Base-by-base conservation (phyloP, 2,797 vertebrate species). In the Nannoperca obscura region DNA sequence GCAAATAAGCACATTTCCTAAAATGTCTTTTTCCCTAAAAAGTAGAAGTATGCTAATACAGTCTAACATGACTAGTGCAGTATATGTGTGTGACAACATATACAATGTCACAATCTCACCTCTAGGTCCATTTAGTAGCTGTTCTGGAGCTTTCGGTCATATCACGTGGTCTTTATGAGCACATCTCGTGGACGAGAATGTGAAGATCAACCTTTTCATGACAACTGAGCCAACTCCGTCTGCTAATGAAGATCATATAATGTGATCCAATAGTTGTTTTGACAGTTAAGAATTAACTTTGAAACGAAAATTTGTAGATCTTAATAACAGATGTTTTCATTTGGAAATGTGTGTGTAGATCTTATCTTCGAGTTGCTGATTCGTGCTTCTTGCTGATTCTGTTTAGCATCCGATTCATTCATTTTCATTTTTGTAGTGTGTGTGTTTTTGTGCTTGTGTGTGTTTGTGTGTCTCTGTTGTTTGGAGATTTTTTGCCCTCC, bases 401-500 rank as follows among this genome's bases (percentile, higher is more conserved):
- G 14, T 38, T 54, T 3, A 30, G 20, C 50, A 32, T 63, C 7
- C 47, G 0, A 59, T 36, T 32, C 1, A 53, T 62, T 47, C 0
- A 17, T n/a, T n/a, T n/a, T n/a, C n/a, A n/a, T 32, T 38, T 36
- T n/a, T 34, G 19, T 14, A 4, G 11, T 34, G 24, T 47, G 10
- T 27, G 13, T 63, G 38, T 40, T 9, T 63, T 34, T 61, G 32
- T 32, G 10, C n/a, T n/a, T 32, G 24, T 46, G 13, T 27, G 24
- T 27, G 24, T 27, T 27, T 27, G 24, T 27, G 24, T 27, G 24
- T 27, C 24, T 40, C 32, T 50, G 32, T 36, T 30, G 32, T 49
- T 30, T n/a, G n/a, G n/a, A 65, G 44, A 40, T 4, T 69, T 60
- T 71, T 69, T 60, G 0, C 57, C 66, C 53, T 63, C 10, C 32